A percentile compares a stretch with the other conserved stretches of the same genome.
Conservation (phyloP, 2,113 vertebrate genomes). For the Mesocricetus auratus region DNA sequence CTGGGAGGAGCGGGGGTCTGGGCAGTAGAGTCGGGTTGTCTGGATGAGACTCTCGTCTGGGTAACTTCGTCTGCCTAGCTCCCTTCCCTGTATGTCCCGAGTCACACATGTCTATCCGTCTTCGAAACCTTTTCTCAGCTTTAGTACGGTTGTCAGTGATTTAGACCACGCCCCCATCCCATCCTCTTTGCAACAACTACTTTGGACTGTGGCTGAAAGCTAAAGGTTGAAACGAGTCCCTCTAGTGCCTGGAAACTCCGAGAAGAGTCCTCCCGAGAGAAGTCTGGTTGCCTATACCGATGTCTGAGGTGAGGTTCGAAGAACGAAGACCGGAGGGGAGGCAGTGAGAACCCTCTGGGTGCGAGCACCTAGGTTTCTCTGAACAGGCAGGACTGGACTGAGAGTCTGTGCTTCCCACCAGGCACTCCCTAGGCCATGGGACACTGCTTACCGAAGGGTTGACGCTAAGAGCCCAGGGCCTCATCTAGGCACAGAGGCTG, state of each 20-base stretch:
- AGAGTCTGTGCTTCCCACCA: not conserved
- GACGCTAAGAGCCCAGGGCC: too few relatives aligned
- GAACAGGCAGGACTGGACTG: not conserved
- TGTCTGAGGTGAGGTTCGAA: not conserved
- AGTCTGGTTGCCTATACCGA: not conserved
- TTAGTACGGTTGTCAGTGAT: too few relatives aligned
- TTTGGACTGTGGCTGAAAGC: not conserved
- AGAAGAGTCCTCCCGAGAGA: not conserved
- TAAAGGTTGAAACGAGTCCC: not conserved
- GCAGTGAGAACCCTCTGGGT: not conserved
- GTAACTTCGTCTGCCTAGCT: not conserved
- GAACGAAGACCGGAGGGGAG: not conserved
- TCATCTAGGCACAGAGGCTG: not conserved
- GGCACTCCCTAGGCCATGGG: not conserved
- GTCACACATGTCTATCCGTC: not conserved
- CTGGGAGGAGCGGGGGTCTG: too few relatives aligned
- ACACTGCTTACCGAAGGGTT: not conserved
- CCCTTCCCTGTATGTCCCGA: too few relatives aligned
- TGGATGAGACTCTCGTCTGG: accelerated
- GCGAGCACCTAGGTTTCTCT: not conserved
- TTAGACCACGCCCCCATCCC: too few relatives aligned
- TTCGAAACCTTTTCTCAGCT: not conserved
- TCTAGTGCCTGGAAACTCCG: not conserved
- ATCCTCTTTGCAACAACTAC: not conserved
- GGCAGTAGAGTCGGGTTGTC: not conserved